Percentiles rank a stretch among this genome's conserved stretches.
phyloP scores from a whole-genome alignment of 2,797 vertebrate genomes.

The Rhinoraja longicauda region DNA sequence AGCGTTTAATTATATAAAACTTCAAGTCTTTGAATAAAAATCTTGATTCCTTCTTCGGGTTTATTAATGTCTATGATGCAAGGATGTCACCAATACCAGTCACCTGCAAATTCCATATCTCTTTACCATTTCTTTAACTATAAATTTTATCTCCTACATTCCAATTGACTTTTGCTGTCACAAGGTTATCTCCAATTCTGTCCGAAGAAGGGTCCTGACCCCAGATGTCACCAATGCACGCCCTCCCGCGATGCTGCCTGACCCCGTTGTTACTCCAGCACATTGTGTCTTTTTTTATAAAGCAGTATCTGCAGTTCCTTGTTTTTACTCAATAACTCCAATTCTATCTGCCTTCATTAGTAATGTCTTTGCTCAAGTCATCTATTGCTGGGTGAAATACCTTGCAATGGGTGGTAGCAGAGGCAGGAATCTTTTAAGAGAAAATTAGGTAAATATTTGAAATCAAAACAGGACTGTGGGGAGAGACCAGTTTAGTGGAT shows the following conservation, averaged over 20 bases:
- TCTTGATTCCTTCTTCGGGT: not conserved
- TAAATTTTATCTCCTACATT: not conserved
- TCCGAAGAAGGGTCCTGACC: not conserved
- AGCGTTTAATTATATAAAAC: too few species aligned
- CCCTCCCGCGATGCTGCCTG: too few species aligned
- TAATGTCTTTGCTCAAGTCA: not conserved
- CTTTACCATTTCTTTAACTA: not conserved
- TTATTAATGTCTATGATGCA: not conserved
- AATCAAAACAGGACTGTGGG: not conserved
- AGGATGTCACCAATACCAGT: not conserved
- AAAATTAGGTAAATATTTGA: slow-evolving; percentile 16
- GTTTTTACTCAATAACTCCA: not conserved
- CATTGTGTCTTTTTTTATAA: too few species aligned
- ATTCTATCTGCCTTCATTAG: not conserved
- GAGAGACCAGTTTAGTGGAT: not conserved
- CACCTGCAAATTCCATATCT: not conserved
- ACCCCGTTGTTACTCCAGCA: too few species aligned
- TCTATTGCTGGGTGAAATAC: not conserved
- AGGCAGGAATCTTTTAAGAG: not conserved
- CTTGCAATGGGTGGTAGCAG: not conserved
- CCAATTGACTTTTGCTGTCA: not conserved
- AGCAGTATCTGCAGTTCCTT: too few species aligned
- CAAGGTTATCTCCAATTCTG: not conserved
- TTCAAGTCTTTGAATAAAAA: not conserved
- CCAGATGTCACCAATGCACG: too few species aligned